phyloP scores from a whole-genome alignment of 2,113 vertebrate genomes.

The Clarias macrocephalus region DNA sequence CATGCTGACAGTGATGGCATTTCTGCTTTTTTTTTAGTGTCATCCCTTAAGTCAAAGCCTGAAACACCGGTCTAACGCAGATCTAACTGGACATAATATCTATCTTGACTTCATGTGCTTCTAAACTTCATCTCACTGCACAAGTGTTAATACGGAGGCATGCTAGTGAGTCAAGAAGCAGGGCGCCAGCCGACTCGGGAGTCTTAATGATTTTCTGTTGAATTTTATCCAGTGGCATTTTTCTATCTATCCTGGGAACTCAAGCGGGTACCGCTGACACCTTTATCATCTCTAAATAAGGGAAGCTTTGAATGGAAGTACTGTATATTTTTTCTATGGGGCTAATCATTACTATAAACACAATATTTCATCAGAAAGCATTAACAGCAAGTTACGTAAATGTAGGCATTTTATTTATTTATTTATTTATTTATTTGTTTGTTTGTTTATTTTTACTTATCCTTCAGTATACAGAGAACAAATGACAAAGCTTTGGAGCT shows the following conservation, averaged over 20 bases:
- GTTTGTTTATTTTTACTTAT: background rate
- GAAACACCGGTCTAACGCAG: background rate
- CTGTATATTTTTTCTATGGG: too few relatives aligned
- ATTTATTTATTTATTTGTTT: background rate
- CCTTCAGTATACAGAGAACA: slow-evolving; percentile 33
- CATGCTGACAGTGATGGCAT: background rate
- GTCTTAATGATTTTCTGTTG: slow-evolving; percentile 42
- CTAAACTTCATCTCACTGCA: background rate
- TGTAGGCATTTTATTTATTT: background rate
- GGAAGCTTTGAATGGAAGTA: background rate
- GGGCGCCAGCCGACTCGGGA: background rate
- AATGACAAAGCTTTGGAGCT: slow-evolving; percentile 59
- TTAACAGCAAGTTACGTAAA: too few relatives aligned
- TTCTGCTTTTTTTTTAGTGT: background rate
- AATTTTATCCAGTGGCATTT: slow-evolving; percentile 22
- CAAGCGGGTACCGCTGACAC: background rate
- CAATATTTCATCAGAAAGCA: background rate
- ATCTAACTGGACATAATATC: background rate
- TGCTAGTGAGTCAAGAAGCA: background rate
- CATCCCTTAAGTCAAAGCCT: background rate
- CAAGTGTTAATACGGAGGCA: background rate
- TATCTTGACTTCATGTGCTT: background rate
- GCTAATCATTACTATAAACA: background rate
- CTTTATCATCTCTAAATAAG: background rate
- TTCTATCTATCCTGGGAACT: background rate